Base-by-base conservation (phyloP, 2,797 vertebrate species). In the Coendou prehensilis region DNA sequence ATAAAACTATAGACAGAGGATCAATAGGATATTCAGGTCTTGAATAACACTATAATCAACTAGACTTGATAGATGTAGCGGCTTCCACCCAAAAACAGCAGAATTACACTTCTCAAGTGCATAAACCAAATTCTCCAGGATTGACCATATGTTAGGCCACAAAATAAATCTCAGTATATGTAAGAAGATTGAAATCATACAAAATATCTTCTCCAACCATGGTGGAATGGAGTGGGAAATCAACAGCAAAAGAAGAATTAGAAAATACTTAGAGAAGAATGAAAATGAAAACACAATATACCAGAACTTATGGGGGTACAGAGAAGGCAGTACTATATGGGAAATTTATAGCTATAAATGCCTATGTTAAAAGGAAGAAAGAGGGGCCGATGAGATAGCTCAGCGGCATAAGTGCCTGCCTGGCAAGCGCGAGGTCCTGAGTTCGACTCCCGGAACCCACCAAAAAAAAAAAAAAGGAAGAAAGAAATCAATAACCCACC, bases 81-180 rank as follows among this genome's bases (percentile, higher is more conserved):
- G 13, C 11, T 30, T 91, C 30, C 22, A 79, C 9, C 6, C 61
- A 79, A 26, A 33, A 96, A 52, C 3, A 67, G 56, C 13, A 57
- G 61, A 93, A 59, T 52, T 67, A 54, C 18, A 93, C 45, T 87
- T 87, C 41, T 86, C 64, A n/a, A 79, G 26, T 71, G 26, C 22
- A 22, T 37, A 30, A 91, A n/a, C 22, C 8, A 91, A 50, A 87
- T 33, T 88, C 10, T 80, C 33, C 22, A 30, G 30, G 23, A 52
- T 69, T 83, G 52, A 59, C 26, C 22, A 1, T 37, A 67, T 73
- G 9, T 79, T 88, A 87, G 47, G 6, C 22, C 30, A 87, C 22
- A 91, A 83, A 95, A 64, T 59, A 87, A 89, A 47, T 88, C 71
- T 93, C 69, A 91, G 11, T 56, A 52, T 91, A 79, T 91, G 37